Evolutionary conservation across 2,113 vertebrate species (phyloP).

Genomic region (Electrona antarctica): DNA sequence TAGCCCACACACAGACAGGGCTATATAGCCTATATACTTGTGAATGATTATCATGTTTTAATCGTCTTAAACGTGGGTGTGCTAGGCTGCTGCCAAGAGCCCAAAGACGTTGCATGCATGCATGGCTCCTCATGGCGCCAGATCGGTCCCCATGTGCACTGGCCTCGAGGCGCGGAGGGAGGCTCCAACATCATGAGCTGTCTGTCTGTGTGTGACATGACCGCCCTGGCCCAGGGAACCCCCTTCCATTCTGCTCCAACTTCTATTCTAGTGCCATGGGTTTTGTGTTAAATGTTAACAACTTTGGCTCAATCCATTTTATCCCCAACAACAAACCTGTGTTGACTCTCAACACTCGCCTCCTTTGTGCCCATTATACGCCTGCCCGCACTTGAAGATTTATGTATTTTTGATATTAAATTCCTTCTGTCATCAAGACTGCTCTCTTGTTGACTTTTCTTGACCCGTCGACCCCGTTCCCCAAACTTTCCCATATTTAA

Average conservation of each 20-base stretch:
- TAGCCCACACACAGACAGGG: background rate
- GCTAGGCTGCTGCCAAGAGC: background rate
- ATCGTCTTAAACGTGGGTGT: background rate
- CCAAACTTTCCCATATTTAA: slow-evolving; percentile 95
- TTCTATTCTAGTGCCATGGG: slow-evolving; percentile 81
- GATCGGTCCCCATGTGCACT: background rate
- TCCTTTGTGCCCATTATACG: slow-evolving; percentile 87
- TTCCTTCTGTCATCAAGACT: slow-evolving; percentile 92
- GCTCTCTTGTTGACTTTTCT: slow-evolving; percentile 98
- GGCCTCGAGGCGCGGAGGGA: too few species aligned
- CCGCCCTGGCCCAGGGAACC: slow-evolving; percentile 47
- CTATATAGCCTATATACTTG: too few species aligned
- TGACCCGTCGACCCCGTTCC: slow-evolving; percentile 87
- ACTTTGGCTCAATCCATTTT: slow-evolving; percentile 79
- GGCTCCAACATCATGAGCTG: slow-evolving; percentile 3
- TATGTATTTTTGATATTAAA: slow-evolving; percentile 99
- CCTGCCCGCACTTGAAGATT: slow-evolving; percentile 91
- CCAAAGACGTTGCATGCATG: background rate
- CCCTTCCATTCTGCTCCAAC: slow-evolving; percentile 51
- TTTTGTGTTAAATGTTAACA: slow-evolving; percentile 91
- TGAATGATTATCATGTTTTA: background rate
- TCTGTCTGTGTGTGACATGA: slow-evolving; percentile 27
- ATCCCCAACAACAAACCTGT: slow-evolving; percentile 84
- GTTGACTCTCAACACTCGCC: slow-evolving; percentile 85
- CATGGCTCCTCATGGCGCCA: background rate